Percentiles rank a stretch among this genome's conserved stretches.
These are phyloP conservation scores for Hirundo rustica DNA, from an alignment of 2,797 vertebrate species.

Conservation along the genomic window DNA sequence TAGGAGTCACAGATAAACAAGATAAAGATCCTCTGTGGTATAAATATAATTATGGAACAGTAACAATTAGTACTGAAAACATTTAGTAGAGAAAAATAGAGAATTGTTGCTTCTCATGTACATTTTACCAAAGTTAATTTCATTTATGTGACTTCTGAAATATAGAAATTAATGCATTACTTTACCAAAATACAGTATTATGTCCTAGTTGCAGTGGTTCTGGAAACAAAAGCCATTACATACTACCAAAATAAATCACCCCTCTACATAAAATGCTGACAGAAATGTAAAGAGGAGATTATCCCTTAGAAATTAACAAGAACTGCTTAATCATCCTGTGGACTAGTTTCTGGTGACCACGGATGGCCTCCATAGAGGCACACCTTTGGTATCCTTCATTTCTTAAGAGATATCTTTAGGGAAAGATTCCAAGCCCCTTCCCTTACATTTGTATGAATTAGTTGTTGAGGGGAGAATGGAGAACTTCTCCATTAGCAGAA, in stretches of 20 bases:
- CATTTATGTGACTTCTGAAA: not conserved
- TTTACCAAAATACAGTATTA: not conserved
- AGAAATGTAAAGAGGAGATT: not conserved
- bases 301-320: not conserved
- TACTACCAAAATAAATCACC: not conserved
- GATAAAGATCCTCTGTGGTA: not conserved
- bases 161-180: not conserved
- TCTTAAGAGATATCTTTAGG: not conserved
- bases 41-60: not conserved
- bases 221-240: not conserved
- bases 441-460: not conserved
- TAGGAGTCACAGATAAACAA: not conserved
- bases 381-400: not conserved
- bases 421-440: not conserved
- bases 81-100: not conserved
- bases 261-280: not conserved
- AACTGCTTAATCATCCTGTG: not conserved
- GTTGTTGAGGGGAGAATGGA: not conserved
- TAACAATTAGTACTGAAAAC: not conserved
- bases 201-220: not conserved
- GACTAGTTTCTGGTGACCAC: not conserved
- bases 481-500: too few species aligned
- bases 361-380: not conserved
- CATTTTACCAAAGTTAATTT: not conserved
- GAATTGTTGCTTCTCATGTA: not conserved